Conservation (phyloP, 2,797 vertebrate species). For the Lithobates pipiens region DNA sequence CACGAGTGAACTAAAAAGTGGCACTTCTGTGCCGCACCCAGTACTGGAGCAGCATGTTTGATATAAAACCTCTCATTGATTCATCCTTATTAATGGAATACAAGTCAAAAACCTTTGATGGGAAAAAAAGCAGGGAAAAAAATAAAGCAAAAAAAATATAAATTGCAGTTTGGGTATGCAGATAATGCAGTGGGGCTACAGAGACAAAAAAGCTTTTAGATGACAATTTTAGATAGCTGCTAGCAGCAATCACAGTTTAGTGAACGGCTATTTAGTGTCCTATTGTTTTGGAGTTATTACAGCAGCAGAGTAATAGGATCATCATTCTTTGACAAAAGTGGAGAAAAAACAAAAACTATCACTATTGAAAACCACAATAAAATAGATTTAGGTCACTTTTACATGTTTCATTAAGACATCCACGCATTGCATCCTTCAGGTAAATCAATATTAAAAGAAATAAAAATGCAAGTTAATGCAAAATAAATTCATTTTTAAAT, state of each 20-base stretch:
- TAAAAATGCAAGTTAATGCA: constrained; percentile 43
- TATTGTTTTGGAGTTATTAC: constrained; percentile 16
- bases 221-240: background rate
- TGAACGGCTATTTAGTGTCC: constrained; percentile 43
- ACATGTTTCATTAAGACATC: constrained; percentile 55
- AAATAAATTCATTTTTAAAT: background rate
- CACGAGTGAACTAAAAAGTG: too few species aligned
- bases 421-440: constrained; percentile 26
- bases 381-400: constrained; percentile 56
- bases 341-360: constrained; percentile 28
- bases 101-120: background rate
- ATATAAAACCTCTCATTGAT: background rate
- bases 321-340: constrained; percentile 11
- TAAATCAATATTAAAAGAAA: constrained; percentile 37
- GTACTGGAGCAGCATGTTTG: background rate
- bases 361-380: constrained; percentile 59
- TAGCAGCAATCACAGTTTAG: constrained; percentile 33
- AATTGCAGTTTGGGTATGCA: background rate
- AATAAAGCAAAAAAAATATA: too few species aligned
- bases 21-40: background rate
- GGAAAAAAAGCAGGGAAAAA: background rate
- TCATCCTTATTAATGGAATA: background rate
- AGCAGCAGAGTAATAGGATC: constrained; percentile 27
- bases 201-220: background rate
- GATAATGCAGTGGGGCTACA: constrained; percentile 3